A percentile compares a stretch with the other conserved stretches of the same genome.
These are phyloP conservation scores for Hippopotamus amphibius DNA, from an alignment of 2,113 vertebrate species.

Conservation along the genomic window DNA sequence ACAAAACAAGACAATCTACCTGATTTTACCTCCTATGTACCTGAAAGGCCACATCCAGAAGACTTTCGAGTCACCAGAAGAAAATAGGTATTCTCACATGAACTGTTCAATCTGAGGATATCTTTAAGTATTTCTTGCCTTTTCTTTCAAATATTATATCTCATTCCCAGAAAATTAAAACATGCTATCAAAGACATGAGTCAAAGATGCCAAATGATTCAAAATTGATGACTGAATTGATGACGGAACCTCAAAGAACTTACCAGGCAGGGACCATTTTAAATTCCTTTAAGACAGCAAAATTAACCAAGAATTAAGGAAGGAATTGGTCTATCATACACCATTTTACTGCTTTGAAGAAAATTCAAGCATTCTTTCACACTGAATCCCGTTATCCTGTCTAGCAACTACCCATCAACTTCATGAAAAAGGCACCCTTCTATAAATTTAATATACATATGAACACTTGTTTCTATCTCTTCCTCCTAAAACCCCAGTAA, in stretches of 20 bases:
- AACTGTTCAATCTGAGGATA: neutral
- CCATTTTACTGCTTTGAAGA: neutral
- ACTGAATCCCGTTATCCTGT: neutral
- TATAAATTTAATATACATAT: neutral
- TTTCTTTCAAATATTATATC: neutral
- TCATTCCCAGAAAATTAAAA: slow-evolving; percentile 6
- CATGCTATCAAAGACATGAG: neutral
- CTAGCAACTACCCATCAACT: neutral
- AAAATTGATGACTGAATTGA: neutral
- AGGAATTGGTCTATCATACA: neutral
- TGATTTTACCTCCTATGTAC: neutral
- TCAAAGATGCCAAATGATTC: neutral
- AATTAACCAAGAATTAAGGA: slow-evolving; percentile 19
- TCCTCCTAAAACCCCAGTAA: neutral
- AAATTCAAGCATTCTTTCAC: neutral
- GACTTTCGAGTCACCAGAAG: neutral
- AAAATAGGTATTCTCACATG: neutral
- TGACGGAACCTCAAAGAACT: neutral
- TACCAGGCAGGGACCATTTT: neutral
- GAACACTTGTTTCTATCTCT: neutral
- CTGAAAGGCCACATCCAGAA: neutral
- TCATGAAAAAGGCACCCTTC: neutral
- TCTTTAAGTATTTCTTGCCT: neutral
- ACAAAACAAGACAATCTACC: neutral
- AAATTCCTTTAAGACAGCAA: slow-evolving; percentile 9